Evolutionary conservation across 2,113 vertebrate species (phyloP), one percentile per base, ranked within the genome.

Genomic region (Heteronetta atricapilla): DNA sequence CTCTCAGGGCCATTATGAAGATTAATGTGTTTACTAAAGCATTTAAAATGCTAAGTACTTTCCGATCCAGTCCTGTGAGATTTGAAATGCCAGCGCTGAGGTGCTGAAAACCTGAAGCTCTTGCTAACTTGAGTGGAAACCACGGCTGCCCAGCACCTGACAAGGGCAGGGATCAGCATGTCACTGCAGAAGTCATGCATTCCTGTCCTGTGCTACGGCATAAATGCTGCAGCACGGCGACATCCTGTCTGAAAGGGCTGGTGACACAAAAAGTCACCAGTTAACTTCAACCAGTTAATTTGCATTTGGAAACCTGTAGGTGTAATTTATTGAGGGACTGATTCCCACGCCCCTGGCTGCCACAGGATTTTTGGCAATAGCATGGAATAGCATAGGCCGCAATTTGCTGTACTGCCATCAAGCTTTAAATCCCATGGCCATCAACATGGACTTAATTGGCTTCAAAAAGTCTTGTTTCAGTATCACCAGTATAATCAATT

Each of bases 11-110:
- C 84, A 94, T 96, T 92, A 95, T 85, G 83, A 96, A 95, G 94
- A 96, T 94, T 82, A 89, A 96, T 96, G 92, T 95, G 95, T 96
- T 96, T 94, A 96, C 90, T 69, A 95, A 94, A 82, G 83, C 95
- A 77, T 96, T 96, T 94, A 74, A 94, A 95, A 89, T 96, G 90
- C 94, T 92, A 96, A 96, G 92, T 92, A 82, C 83, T 94, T 89
- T 69, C 92, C 44, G 81, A 96, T 96, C 84, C 88, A 94, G 81
- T 85, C 88, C 93, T 93, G 20, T 89, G 95, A 92, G 95, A 95
- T 5, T 89, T 26, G 60, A 95, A 96, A 92, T 94, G 90, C 90
- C 92, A 89, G 69, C 44, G 66, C 44, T 42, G 70, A 92, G 77
- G 74, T 93, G 62, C 95, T 96, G 86, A 78, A 96, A 94, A 86